Conservation (phyloP, 1,140 invertebrate species). For the Cryptotermes secundus region DNA sequence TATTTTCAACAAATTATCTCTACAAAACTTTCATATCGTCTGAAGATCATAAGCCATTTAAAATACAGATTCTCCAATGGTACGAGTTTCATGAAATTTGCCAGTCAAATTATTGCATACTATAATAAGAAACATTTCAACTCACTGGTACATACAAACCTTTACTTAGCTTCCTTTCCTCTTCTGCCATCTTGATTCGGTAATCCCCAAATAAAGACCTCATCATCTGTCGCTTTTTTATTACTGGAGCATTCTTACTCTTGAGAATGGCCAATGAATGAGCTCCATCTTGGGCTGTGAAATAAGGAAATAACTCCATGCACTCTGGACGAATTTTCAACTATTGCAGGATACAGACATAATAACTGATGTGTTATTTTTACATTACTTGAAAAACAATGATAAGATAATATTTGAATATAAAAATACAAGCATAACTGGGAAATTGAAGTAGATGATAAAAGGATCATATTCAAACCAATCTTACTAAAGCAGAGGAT, state of each 20-base stretch:
- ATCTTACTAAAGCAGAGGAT: too few species aligned
- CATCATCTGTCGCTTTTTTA: conserved; percentile 73
- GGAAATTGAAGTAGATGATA: too few species aligned
- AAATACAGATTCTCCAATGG: neutral
- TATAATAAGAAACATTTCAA: neutral
- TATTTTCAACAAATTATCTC: neutral
- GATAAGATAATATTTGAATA: too few species aligned
- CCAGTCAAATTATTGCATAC: neutral
- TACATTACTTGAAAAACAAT: too few species aligned
- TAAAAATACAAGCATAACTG: too few species aligned
- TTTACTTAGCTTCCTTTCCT: conserved; percentile 63
- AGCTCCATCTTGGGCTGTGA: conserved; percentile 57
- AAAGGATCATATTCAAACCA: too few species aligned
- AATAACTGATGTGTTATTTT: too few species aligned
- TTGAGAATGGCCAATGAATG: conserved; percentile 66
- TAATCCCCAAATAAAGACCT: conserved; percentile 71
- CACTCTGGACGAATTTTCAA: too few species aligned
- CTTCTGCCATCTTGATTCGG: conserved; percentile 68
- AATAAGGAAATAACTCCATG: too few species aligned
- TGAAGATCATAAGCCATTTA: neutral
- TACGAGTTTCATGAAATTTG: too few species aligned
- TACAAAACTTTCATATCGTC: neutral
- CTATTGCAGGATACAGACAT: too few species aligned
- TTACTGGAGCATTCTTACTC: conserved; percentile 62
- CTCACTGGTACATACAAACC: conserved; percentile 36